Evolutionary conservation across 2,797 vertebrate species (phyloP).

Genomic region (Bovichtus variegatus): DNA sequence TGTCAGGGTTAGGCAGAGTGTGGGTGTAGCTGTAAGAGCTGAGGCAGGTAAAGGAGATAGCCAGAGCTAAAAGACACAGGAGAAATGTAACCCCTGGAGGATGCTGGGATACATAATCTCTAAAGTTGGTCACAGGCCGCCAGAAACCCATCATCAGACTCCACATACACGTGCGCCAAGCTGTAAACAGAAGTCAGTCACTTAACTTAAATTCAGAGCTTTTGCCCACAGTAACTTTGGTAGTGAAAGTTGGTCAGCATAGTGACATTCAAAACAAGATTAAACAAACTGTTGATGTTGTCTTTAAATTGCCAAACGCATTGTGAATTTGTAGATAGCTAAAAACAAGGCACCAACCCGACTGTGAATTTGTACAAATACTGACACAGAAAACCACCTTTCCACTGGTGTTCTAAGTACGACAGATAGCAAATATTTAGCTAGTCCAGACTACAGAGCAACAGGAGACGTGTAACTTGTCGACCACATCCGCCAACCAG

Average conservation of each 20-base stretch:
- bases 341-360: not conserved
- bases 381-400: not conserved
- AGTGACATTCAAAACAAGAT: not conserved
- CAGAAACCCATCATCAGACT: constrained; percentile 77
- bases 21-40: constrained; percentile 79
- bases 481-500: not conserved
- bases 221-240: not conserved
- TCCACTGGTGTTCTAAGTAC: not conserved
- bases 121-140: constrained; percentile 78
- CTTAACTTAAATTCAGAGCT: not conserved
- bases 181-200: constrained; percentile 36
- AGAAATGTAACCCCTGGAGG: constrained; percentile 84
- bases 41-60: constrained; percentile 79
- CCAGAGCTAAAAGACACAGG: constrained; percentile 80
- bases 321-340: not conserved
- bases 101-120: constrained; percentile 72
- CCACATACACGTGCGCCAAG: constrained; percentile 11
- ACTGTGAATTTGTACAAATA: not conserved
- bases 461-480: constrained; percentile 17
- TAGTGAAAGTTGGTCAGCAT: not conserved
- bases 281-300: not conserved
- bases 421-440: too few species aligned
- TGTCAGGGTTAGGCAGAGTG: constrained; percentile 83
- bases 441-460: not conserved
- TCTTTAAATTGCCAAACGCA: not conserved